Conservation (phyloP, 2,113 vertebrate genomes). For the Catagonus wagneri region DNA sequence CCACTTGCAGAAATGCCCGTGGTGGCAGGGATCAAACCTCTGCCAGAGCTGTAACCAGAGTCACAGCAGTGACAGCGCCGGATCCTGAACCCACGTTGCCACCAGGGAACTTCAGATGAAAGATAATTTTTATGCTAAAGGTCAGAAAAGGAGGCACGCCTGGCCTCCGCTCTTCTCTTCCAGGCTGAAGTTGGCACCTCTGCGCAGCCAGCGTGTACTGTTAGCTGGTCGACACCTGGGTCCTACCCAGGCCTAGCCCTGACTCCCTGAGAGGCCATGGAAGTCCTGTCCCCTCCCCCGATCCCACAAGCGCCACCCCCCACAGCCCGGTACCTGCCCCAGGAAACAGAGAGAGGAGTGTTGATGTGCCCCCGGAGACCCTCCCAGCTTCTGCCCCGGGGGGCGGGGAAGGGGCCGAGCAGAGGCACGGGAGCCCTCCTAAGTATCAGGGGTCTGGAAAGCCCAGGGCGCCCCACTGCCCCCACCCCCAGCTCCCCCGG, state of each 20-base stretch:
- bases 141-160: not conserved
- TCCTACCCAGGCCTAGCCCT: not conserved
- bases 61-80: too few relatives aligned
- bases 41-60: too few relatives aligned
- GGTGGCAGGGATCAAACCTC: too few relatives aligned
- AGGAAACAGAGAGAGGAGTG: not conserved
- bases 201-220: not conserved
- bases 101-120: too few relatives aligned
- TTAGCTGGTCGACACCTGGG: not conserved
- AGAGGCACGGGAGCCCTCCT: not conserved
- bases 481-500: too few relatives aligned
- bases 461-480: not conserved
- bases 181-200: not conserved
- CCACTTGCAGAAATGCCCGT: too few relatives aligned
- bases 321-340: not conserved
- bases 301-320: too few relatives aligned
- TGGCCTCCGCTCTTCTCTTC: not conserved
- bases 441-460: not conserved
- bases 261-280: rapidly evolving
- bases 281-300: too few relatives aligned
- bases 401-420: not conserved
- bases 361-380: not conserved
- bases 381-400: not conserved
- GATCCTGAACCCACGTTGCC: too few relatives aligned
- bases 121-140: not conserved